A percentile compares a stretch with the other conserved stretches of the same genome.
phyloP scores from a whole-genome alignment of 30 jellyfish, hydroid and myxozoan species.

The Hydractinia echinata region DNA sequence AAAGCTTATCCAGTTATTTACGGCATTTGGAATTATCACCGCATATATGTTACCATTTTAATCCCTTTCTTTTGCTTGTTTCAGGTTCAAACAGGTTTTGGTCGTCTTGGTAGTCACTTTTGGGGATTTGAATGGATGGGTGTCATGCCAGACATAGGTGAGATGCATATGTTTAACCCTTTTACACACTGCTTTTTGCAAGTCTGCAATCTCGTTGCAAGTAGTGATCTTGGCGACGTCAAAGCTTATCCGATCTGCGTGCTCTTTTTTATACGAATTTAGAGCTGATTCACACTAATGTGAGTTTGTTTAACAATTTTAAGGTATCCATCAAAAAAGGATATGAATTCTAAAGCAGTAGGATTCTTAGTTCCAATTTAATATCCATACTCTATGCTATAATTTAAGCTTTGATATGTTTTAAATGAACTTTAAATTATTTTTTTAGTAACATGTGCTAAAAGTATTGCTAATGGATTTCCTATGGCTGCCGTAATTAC shows the following conservation, averaged over 20 bases:
- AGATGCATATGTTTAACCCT: background rate
- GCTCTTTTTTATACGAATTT: too few species aligned
- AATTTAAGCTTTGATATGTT: too few species aligned
- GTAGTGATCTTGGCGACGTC: background rate
- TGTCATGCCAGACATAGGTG: constrained; percentile 85
- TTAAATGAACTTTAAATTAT: too few species aligned
- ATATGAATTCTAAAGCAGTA: too few species aligned
- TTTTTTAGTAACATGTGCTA: constrained; percentile 74
- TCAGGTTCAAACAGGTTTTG: constrained; percentile 93
- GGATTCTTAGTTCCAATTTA: too few species aligned
- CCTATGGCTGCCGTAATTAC: constrained; percentile 97
- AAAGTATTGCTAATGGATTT: constrained; percentile 87
- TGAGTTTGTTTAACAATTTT: too few species aligned
- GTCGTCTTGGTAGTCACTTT: constrained; percentile 83
- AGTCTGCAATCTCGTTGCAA: background rate
- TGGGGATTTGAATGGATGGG: constrained; percentile 93
- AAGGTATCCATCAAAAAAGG: too few species aligned
- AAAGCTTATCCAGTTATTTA: too few species aligned
- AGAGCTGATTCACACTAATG: too few species aligned
- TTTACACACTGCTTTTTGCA: background rate
- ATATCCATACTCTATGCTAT: too few species aligned
- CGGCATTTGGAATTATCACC: too few species aligned
- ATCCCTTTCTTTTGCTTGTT: constrained; percentile 2
- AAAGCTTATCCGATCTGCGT: background rate
- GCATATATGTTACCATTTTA: background rate